Evolutionary conservation across 2,797 vertebrate genomes (phyloP).

Genomic region (Denticeps clupeoides): DNA sequence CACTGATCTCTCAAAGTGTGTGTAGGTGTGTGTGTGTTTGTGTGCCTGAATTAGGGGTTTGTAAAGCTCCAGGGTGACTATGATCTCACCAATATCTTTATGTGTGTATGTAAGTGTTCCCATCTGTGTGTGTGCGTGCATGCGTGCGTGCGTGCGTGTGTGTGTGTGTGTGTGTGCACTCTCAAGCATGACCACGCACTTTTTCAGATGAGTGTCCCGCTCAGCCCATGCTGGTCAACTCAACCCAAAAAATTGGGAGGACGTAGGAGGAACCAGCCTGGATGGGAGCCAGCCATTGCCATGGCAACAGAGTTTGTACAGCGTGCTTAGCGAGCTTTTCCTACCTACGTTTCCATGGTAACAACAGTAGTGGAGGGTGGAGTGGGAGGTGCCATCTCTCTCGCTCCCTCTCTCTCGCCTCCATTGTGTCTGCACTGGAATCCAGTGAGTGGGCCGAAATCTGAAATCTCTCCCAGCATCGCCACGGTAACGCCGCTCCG

Average conservation of each 20-base stretch:
- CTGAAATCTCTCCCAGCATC: slow-evolving; percentile 40
- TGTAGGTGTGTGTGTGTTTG: no score
- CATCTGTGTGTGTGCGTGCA: no score
- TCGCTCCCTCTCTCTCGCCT: slow-evolving; percentile 21
- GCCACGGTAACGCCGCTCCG: slow-evolving; percentile 42
- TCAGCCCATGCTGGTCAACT: neutral
- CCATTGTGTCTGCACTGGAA: slow-evolving; percentile 43
- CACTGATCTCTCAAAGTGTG: no score
- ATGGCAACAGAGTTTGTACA: slow-evolving; percentile 57
- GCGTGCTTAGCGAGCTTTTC: slow-evolving; percentile 59
- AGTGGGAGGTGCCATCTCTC: slow-evolving; percentile 16
- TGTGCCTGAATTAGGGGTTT: no score
- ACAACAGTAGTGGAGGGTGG: slow-evolving; percentile 47
- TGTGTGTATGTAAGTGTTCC: no score
- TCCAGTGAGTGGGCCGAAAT: slow-evolving; percentile 40
- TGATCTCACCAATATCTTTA: no score
- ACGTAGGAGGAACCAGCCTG: slow-evolving; percentile 37
- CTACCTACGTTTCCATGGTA: slow-evolving; percentile 73
- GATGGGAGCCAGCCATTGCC: slow-evolving; percentile 65
- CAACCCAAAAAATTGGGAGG: slow-evolving; percentile 12
- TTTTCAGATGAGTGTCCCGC: no score
- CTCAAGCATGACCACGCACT: no score
- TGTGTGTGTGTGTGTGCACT: no score
- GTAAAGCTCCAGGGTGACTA: no score
- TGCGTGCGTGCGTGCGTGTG: no score